Evolutionary conservation across 1,140 invertebrate species (phyloP).

Genomic region (Habropoda laboriosa): DNA sequence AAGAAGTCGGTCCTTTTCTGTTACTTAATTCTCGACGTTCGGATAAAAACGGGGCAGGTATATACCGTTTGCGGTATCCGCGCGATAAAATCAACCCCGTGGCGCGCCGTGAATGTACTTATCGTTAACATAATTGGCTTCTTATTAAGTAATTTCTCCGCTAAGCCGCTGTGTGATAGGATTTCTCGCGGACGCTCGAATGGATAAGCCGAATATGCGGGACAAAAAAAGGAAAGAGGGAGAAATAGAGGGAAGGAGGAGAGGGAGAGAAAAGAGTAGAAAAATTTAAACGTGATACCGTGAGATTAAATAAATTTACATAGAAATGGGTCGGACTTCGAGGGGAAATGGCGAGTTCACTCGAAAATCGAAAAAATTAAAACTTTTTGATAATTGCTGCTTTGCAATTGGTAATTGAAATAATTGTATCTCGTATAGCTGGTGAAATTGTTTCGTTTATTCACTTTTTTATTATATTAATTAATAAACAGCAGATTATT

Average conservation of each 20-base stretch:
- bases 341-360: not conserved
- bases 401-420: not conserved
- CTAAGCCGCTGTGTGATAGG: constrained; percentile 15
- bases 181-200: constrained; percentile 3
- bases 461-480: no score
- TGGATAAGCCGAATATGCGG: not conserved
- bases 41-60: not conserved
- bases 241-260: not conserved
- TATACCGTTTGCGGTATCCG: constrained; percentile 2
- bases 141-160: constrained; percentile 51
- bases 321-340: not conserved
- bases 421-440: no score
- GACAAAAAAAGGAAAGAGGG: not conserved
- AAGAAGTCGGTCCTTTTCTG: not conserved
- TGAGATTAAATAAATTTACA: constrained; percentile 39
- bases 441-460: no score
- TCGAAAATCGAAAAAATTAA: constrained; percentile 23
- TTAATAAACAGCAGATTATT: no score
- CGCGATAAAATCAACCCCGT: constrained; percentile 35
- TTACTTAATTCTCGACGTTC: not conserved
- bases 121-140: constrained; percentile 44
- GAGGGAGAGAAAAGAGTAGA: not conserved
- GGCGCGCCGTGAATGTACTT: constrained; percentile 28
- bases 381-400: not conserved
- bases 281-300: constrained; percentile 24